Evolutionary conservation across 2,888 invertebrate species (phyloP).

Genomic region (Brenthis daphne): DNA sequence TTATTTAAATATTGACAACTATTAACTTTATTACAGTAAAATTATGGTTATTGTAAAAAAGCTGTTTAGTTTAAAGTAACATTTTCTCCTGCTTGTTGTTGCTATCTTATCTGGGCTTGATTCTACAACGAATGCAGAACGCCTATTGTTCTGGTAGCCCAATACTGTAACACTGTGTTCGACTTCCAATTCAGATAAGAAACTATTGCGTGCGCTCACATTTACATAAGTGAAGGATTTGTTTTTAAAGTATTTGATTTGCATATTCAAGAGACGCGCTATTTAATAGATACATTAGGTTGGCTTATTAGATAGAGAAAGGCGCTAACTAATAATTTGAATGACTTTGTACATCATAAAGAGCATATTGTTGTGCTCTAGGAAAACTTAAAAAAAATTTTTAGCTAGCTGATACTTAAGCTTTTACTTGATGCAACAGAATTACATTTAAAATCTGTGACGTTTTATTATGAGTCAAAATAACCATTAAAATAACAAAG

Average conservation of each 20-base stretch:
- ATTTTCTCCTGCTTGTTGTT: neutral
- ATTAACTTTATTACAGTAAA: neutral
- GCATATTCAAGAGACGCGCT: neutral
- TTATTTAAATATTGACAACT: too few relatives aligned
- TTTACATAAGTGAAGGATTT: constrained; percentile 4
- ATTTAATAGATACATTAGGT: too few relatives aligned
- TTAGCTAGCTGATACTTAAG: too few relatives aligned
- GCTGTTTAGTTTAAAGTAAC: neutral
- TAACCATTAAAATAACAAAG: too few relatives aligned
- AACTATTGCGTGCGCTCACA: neutral
- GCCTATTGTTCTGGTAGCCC: constrained; percentile 11
- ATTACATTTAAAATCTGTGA: too few relatives aligned
- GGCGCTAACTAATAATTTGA: too few relatives aligned
- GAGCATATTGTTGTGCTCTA: too few relatives aligned
- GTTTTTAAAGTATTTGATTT: neutral
- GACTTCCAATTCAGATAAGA: neutral
- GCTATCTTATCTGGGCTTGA: constrained; percentile 13
- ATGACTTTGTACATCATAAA: too few relatives aligned
- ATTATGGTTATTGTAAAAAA: neutral
- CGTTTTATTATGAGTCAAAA: too few relatives aligned
- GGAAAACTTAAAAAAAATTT: too few relatives aligned
- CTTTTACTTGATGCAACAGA: too few relatives aligned
- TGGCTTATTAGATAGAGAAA: too few relatives aligned
- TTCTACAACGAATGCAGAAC: constrained; percentile 8
- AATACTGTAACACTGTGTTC: constrained; percentile 1